Evolutionary conservation across 2,113 vertebrate genomes (phyloP).

Genomic region (Notothenia rossii): DNA sequence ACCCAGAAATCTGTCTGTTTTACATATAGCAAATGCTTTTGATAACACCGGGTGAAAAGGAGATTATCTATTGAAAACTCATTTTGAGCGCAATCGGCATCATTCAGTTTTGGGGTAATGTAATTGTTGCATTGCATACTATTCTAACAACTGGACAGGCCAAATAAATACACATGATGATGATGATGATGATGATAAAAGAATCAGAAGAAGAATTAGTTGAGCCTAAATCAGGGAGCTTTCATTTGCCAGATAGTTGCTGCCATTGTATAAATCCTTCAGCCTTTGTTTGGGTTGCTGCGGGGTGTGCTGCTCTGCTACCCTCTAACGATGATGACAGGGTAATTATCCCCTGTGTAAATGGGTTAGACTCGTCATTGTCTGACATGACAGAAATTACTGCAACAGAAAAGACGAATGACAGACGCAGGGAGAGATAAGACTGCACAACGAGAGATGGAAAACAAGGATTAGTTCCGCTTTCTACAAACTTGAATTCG

Average conservation of each 20-base stretch:
- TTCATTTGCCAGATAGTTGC: slow-evolving; percentile 15
- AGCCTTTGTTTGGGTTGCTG: slow-evolving; percentile 44
- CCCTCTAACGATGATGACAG: slow-evolving; percentile 46
- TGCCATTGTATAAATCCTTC: slow-evolving; percentile 16
- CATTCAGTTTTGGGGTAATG: not conserved
- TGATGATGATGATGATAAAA: not conserved
- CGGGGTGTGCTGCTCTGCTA: slow-evolving; percentile 28
- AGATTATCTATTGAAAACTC: not conserved
- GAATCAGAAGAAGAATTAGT: not conserved
- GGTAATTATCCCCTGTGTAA: slow-evolving; percentile 42
- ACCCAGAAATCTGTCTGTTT: not conserved
- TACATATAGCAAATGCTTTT: not conserved
- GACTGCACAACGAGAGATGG: not conserved
- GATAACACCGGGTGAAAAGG: not conserved
- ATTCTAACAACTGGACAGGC: not conserved
- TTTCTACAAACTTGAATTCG: not conserved
- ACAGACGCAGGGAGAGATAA: slow-evolving; percentile 18
- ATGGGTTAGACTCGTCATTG: slow-evolving; percentile 34
- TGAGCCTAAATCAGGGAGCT: not conserved
- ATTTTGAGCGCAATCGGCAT: no score
- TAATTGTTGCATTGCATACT: not conserved
- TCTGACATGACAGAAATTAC: slow-evolving; percentile 38
- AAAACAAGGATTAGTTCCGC: slow-evolving; percentile 4
- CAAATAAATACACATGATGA: not conserved
- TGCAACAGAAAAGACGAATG: slow-evolving; percentile 30